phyloP scores from a whole-genome alignment of 2,888 invertebrate species.

The Calameuta pallipes region DNA sequence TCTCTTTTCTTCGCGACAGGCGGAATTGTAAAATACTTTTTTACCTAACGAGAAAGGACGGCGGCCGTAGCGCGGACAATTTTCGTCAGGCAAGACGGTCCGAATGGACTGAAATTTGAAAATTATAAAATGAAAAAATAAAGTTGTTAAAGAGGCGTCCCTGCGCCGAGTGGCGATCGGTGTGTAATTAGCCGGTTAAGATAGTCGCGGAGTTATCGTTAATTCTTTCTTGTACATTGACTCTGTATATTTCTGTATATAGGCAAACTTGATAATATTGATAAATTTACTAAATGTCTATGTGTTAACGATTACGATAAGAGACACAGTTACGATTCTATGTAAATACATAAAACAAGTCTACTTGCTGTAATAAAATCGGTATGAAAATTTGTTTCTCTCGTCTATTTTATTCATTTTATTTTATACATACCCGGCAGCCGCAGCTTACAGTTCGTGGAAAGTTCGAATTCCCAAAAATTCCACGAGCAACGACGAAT shows the following conservation, averaged over 20 bases:
- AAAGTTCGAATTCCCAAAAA: too few species aligned
- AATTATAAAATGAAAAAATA: constrained; percentile 15
- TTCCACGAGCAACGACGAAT: too few species aligned
- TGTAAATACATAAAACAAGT: constrained; percentile 42
- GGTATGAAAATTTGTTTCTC: neutral
- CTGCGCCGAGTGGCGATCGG: constrained; percentile 11
- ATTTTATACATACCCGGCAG: neutral
- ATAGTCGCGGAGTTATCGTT: constrained; percentile 38
- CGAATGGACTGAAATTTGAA: constrained; percentile 22
- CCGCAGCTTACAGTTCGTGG: too few species aligned
- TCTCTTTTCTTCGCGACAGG: neutral
- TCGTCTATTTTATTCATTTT: neutral
- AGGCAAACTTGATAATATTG: constrained; percentile 39
- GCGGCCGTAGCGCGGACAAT: neutral
- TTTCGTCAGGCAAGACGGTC: neutral
- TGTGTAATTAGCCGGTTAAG: constrained; percentile 32
- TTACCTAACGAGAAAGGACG: neutral
- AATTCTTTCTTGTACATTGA: constrained; percentile 43
- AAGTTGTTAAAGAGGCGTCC: constrained; percentile 5
- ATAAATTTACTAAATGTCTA: constrained; percentile 43
- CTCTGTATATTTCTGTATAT: constrained; percentile 47
- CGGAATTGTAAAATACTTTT: neutral
- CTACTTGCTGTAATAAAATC: constrained; percentile 40
- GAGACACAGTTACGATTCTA: constrained; percentile 34
- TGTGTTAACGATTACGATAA: constrained; percentile 41